Base-by-base conservation (phyloP, 2,113 vertebrate genomes). In the Thunnus thynnus region DNA sequence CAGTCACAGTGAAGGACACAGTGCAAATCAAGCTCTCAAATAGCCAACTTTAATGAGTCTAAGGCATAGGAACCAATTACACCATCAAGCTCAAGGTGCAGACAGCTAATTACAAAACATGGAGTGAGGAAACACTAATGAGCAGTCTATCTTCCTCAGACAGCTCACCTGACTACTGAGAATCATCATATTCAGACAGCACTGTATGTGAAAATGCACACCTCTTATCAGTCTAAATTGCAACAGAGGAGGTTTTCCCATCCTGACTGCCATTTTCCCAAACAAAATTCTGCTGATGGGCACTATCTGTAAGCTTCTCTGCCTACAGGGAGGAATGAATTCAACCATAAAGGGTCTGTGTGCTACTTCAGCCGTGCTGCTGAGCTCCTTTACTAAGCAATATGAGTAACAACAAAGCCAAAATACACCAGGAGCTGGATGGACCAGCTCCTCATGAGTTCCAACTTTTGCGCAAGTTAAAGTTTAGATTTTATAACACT, bases 101-200 rank as follows among this genome's bases (percentile, higher is more conserved):
- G 86, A 82, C 76, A 80, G 79, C 85, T 91, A 86, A 92, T 91
- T 91, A 89, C 61, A 66, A 83, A 86, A 72, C 64, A 50, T 3
- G 17, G 41, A 80, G 71, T 32, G 82, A 78, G 74, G 66, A 71
- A 85, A 88, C 73, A 55, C 61, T 68, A 52, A 17, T 25, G 58
- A 61, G 55, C 22, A 41, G 70, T 83, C 27, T 16, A 27, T 69
- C 44, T 32, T 76, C 58, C 46, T 67, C 55, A 0, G 51, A 74
- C 72, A 48, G 62, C 73, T 30, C 60, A 65, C 13, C 44, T 20
- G 47, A 75, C 48, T 54, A 30, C 22, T 17, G 7, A 60, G 36
- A 72, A 25, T 27, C 41, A 41, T 78, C 36, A 69, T 18, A 32
- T 61, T 14, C 48, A 56, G 51, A 30, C 20, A 14, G 25, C 2